Evolutionary conservation across 2,888 invertebrate species (phyloP), one percentile per base, ranked within the genome.

Genomic region (Blastobasis lacticolella): DNA sequence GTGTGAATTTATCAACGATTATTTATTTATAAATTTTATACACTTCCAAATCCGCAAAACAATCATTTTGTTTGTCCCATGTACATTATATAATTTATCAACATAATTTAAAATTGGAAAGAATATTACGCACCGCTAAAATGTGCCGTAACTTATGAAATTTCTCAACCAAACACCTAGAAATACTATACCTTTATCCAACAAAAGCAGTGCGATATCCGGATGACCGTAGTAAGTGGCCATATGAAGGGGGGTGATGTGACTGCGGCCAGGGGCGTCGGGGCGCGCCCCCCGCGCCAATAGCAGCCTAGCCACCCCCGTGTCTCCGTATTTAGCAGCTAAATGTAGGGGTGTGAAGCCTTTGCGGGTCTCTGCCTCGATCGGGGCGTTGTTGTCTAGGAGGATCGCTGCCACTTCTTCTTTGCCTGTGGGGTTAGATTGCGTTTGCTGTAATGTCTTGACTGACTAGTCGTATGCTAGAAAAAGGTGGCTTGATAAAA

Each of bases 271-370:
- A 60, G 96, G 96, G 5, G 85, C 81, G 83, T 97, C 96, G 1
- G 97, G 93, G 45, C 94, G 93, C 9, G 97, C 97, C 38, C 95
- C 96, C 55, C 95, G 92, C 65, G 97, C 94, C 51, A 99, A 86
- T 51, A 99, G 87, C 54, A 98, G 90, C 56, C 94, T 90, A 0
- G 97, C 97, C 1, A 98, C 95, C 58, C 94, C 94, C 54, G 95
- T 92, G 75, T 96, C 96, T n/a, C 98, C 98, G 78, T 99, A 98
- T 78, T 99, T 99, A 45, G 97, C 95, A 4, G 98, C 98, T 53
- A 99, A 90, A 87, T 99, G 99, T 6, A 99, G 91, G 0, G 99
- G 98, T 0, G 98, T 97, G 88, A 99, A 98, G 7, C 98, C 97
- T 88, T 95, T 96, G 67, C 97, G 97, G 5, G 98, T 99, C n/a